Evolutionary conservation across 2,113 vertebrate species (phyloP).

Genomic region (Himantopus leucocephalus): DNA sequence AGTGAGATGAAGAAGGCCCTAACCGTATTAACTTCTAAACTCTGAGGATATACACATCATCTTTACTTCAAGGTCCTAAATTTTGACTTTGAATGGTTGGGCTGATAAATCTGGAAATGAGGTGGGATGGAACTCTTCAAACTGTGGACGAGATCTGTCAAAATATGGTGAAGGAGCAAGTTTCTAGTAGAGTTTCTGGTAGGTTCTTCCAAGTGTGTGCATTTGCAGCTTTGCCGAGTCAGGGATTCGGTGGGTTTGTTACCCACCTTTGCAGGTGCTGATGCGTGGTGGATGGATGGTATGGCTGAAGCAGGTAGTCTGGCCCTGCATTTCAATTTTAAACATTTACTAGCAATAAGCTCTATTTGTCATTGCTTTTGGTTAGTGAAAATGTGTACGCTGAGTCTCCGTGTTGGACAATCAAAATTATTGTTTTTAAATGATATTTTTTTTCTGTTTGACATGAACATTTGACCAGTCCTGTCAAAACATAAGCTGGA

Average conservation of each 20-base stretch:
- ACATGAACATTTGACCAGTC: neutral
- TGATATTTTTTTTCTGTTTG: neutral
- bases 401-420: neutral
- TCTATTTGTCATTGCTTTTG: neutral
- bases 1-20: neutral
- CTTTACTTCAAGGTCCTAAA: neutral
- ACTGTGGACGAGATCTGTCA: neutral
- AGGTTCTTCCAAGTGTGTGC: rapidly evolving
- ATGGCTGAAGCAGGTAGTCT: neutral
- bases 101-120: neutral
- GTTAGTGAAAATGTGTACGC: neutral
- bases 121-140: neutral
- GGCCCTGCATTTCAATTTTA: neutral
- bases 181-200: neutral
- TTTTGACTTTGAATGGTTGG: neutral
- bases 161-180: neutral
- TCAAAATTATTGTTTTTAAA: neutral
- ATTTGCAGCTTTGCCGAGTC: rapidly evolving
- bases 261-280: neutral
- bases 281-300: neutral
- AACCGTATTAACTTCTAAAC: neutral
- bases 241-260: neutral
- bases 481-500: neutral
- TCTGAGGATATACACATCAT: neutral
- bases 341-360: neutral